phyloP scores from a whole-genome alignment of 1,140 invertebrate species.

The Aphelenchoides besseyi region DNA sequence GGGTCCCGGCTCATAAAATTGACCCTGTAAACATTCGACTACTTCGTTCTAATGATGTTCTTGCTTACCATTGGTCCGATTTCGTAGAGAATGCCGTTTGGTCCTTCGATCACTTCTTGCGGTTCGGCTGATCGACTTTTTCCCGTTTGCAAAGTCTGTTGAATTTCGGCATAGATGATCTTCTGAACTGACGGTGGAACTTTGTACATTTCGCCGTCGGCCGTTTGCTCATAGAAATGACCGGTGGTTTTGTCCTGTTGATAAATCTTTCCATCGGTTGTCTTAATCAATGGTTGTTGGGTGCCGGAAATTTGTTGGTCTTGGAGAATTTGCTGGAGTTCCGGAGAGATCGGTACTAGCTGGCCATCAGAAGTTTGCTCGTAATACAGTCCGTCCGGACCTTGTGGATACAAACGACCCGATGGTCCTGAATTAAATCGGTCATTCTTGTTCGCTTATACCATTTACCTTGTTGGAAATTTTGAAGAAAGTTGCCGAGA shows the following conservation, averaged over 20 bases:
- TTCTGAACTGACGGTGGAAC: neutral
- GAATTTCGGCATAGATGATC: constrained; percentile 4
- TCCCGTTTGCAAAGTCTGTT: neutral
- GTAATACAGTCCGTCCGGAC: constrained; percentile 4
- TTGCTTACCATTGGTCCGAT: neutral
- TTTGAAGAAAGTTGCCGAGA: constrained; percentile 1
- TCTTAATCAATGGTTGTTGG: constrained; percentile 13
- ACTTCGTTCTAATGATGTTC: neutral
- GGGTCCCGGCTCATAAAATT: neutral
- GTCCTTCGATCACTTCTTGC: constrained; percentile 6
- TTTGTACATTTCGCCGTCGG: neutral
- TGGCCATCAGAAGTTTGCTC: neutral
- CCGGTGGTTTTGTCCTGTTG: constrained; percentile 4
- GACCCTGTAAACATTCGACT: neutral
- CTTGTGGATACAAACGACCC: constrained; percentile 6
- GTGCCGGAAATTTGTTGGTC: neutral
- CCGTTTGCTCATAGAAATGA: neutral
- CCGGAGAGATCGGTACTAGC: neutral
- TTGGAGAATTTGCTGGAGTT: neutral
- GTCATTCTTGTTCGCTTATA: neutral
- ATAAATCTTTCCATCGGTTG: constrained; percentile 8
- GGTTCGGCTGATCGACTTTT: neutral
- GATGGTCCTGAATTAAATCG: neutral
- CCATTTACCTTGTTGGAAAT: constrained; percentile 1
- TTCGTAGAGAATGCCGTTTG: neutral